These are phyloP conservation scores for Erinaceus europaeus DNA, from an alignment of 2,113 vertebrate genomes.

Conservation along the genomic window DNA sequence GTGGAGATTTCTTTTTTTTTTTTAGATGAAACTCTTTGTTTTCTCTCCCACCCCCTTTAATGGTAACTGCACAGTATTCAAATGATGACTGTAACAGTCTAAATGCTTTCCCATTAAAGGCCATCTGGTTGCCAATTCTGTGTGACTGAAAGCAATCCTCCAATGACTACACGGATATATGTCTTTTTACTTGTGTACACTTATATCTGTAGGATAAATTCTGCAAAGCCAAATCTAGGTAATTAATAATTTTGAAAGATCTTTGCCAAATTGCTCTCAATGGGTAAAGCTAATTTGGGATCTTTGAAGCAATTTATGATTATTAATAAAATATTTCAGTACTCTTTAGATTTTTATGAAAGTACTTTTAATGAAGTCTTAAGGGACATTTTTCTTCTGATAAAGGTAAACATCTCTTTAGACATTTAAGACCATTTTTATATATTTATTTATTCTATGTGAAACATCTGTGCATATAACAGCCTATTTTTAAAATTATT, in stretches of 20 bases:
- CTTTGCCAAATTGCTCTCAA: not conserved
- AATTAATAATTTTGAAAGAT: conserved; percentile 26
- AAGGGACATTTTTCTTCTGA: not conserved
- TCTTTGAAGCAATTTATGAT: not conserved
- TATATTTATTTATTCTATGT: conserved; percentile 16
- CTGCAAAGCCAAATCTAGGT: not conserved
- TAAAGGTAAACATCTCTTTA: not conserved
- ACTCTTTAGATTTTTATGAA: conserved; percentile 15
- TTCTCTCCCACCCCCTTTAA: not conserved
- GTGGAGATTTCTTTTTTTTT: not conserved
- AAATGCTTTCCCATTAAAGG: not conserved
- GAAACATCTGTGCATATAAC: not conserved
- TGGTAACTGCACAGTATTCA: not conserved
- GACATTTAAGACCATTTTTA: not conserved
- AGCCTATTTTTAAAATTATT: not conserved
- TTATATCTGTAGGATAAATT: not conserved
- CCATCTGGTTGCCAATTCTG: not conserved
- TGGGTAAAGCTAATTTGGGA: not conserved
- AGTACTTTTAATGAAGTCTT: not conserved
- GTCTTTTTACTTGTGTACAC: not conserved
- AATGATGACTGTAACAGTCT: not conserved
- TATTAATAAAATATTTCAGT: not conserved
- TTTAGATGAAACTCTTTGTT: not conserved
- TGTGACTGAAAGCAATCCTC: not conserved
- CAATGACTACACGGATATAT: not conserved